Evolutionary conservation across 2,797 vertebrate genomes (phyloP).

Genomic region (Lithobates pipiens): DNA sequence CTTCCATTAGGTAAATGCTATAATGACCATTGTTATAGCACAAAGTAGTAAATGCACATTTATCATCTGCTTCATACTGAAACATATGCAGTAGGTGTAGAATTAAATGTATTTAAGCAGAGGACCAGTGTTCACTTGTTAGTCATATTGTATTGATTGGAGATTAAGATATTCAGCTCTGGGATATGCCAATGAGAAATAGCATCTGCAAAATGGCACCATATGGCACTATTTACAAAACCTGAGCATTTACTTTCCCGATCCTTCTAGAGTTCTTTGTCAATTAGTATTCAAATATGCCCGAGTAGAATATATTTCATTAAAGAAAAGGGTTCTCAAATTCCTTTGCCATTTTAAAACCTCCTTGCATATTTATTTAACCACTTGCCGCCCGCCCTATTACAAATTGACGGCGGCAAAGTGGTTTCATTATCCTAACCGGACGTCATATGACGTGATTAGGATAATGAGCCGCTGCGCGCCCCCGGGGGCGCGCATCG

Average conservation of each 20-base stretch:
- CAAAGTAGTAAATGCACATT: conserved; percentile 46
- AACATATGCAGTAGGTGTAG: conserved; percentile 56
- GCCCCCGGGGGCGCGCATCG: no score
- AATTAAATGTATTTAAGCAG: conserved; percentile 57
- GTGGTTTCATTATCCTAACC: no score
- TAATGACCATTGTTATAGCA: conserved; percentile 60
- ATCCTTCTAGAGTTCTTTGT: conserved; percentile 52
- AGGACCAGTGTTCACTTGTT: conserved; percentile 49
- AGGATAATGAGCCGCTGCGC: no score
- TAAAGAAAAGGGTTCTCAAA: conserved; percentile 20
- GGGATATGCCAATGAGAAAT: conserved; percentile 55
- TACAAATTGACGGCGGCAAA: no score
- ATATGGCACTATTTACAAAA: conserved; percentile 60
- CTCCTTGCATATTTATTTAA: conserved; percentile 7
- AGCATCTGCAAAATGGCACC: conserved; percentile 63
- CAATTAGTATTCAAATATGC: conserved; percentile 60
- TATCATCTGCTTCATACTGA: conserved; percentile 55
- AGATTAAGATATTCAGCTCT: conserved; percentile 43
- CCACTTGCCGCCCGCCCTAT: no score
- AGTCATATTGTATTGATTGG: conserved; percentile 55
- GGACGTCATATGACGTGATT: no score
- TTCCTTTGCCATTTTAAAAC: conserved; percentile 27
- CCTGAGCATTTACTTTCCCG: conserved; percentile 45
- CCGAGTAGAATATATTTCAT: conserved; percentile 43
- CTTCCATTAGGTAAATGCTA: conserved; percentile 60